Conservation (phyloP, 2,797 vertebrate species). For the Cryptoblepharus egeriae region DNA sequence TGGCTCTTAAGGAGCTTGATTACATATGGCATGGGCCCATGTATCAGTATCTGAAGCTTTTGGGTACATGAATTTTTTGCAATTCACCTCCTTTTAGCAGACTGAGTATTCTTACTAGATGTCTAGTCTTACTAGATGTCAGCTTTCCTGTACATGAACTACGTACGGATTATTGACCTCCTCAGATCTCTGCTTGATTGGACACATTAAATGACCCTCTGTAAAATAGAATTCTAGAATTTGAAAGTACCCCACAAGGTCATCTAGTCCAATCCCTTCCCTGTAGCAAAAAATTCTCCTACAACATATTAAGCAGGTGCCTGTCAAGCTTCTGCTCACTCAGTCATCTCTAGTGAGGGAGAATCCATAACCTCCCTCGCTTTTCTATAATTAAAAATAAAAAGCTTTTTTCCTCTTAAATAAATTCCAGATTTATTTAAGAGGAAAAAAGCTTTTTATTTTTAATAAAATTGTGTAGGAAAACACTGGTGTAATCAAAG, state of each 20-base stretch:
- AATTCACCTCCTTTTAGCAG: slow-evolving; percentile 10
- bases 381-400: too few species aligned
- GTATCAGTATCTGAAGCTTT: not conserved
- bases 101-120: slow-evolving; percentile 2
- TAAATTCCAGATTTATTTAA: too few species aligned
- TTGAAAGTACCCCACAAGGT: not conserved
- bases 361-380: too few species aligned
- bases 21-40: not conserved
- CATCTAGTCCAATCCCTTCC: not conserved
- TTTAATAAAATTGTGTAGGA: too few species aligned
- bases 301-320: too few species aligned
- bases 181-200: slow-evolving; percentile 11
- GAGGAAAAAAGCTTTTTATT: too few species aligned
- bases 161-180: not conserved
- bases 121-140: slow-evolving; percentile 13
- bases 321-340: too few species aligned
- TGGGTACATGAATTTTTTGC: not conserved
- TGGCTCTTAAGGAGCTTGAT: slow-evolving; percentile 55
- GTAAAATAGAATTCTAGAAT: not conserved
- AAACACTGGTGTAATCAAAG: not conserved
- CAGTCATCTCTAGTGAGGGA: too few species aligned
- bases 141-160: too few species aligned
- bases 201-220: not conserved
- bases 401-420: not conserved
- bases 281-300: too few species aligned